Evolutionary conservation across 2,113 vertebrate genomes (phyloP), one percentile per base, ranked within the genome.

Genomic region (Paramormyrops kingsleyae): DNA sequence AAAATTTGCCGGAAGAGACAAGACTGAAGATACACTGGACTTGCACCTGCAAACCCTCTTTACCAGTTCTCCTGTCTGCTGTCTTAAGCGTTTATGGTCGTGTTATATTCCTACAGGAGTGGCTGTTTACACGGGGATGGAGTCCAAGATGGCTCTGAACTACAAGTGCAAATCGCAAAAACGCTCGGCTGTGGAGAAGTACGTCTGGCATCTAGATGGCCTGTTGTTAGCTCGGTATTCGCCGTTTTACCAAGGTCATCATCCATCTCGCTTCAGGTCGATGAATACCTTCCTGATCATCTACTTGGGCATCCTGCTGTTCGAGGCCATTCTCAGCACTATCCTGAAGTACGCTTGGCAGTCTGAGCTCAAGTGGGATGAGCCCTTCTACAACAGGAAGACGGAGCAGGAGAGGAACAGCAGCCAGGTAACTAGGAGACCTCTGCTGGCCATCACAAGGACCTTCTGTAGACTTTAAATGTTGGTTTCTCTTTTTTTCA

Each of bases 151-250:
- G 98, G 98, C 98, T 70, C 96, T 99, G 93, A 99, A 99, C 96
- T 99, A 99, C 90, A 99, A 99, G 94, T 98, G 98, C 96, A 99
- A 99, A 95, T 99, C 99, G 90, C 99, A 99, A 95, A 99, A 99
- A 92, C 97, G 99, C 91, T 99, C 99, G 91, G 98, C 98, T 87
- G 98, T 99, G 91, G 99, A 99, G 95, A 99, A 99, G 99, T 99
- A 96, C 93, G 97, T 91, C n/a, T n/a, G 56, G 46, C 46, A n/a
- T 46, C 39, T 83, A 31, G 19, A n/a, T 10, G 8, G 74, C 46
- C 44, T 89, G 49, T 5, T 21, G 9, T 15, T 19, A 35, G 46
- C 50, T 21, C 1, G 7, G 5, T 4, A 87, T 47, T 35, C 1
- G 50, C 27, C 85, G 1, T 35, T 53, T 84, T 44, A 84, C 44